Evolutionary conservation across 2,113 vertebrate species (phyloP).

Genomic region (Drymodes brunneopygia): DNA sequence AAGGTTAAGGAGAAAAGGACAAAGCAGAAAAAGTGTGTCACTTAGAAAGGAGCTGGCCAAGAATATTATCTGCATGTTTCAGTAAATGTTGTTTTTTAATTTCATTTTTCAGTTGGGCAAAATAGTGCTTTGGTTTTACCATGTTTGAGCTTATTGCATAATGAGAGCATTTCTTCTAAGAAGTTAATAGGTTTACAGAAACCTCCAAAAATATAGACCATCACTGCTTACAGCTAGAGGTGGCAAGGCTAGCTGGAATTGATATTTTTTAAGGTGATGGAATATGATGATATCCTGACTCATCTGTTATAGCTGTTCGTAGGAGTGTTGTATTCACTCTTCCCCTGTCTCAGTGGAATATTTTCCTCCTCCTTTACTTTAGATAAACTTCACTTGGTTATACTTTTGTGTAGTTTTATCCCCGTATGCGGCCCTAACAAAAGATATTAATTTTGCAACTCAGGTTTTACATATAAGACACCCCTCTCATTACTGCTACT

Average conservation of each 20-base stretch:
- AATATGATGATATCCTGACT: neutral
- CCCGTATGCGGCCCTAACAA: neutral
- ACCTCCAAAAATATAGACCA: neutral
- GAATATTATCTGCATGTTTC: neutral
- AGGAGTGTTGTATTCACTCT: neutral
- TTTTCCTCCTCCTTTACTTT: neutral
- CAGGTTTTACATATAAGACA: neutral
- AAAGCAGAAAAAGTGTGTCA: neutral
- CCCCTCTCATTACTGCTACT: neutral
- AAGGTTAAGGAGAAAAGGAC: neutral
- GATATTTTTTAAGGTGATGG: neutral
- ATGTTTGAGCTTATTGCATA: neutral
- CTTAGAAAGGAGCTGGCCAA: neutral
- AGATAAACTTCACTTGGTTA: neutral
- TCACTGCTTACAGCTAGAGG: neutral
- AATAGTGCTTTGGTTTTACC: neutral
- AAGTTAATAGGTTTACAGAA: neutral
- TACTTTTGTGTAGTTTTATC: neutral
- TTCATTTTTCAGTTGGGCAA: neutral
- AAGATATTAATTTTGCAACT: neutral
- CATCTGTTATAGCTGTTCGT: neutral
- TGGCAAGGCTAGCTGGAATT: neutral
- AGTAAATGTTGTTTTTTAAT: neutral
- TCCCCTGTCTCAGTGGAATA: neutral
- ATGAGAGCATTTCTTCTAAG: neutral